Conservation (phyloP, 2,888 invertebrate species). For the Lithosia quadra region DNA sequence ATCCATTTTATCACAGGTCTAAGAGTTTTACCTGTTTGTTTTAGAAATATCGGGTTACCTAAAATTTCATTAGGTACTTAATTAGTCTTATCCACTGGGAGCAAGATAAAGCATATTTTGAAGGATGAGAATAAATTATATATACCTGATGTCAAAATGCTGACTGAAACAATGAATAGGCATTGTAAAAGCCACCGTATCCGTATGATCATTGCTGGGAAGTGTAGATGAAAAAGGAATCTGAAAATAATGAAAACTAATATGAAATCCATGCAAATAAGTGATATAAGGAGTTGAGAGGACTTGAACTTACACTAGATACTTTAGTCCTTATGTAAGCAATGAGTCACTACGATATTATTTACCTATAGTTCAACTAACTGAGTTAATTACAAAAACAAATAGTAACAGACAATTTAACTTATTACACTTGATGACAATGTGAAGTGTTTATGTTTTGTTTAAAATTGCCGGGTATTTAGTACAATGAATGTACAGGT, state of each 20-base stretch:
- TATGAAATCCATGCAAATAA: neutral
- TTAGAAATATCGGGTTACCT: slow-evolving; percentile 84
- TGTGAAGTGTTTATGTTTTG: too few species aligned
- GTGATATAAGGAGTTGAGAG: neutral
- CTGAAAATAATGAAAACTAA: slow-evolving; percentile 66
- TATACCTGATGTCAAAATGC: slow-evolving; percentile 71
- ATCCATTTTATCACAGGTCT: slow-evolving; percentile 82
- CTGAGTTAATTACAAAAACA: neutral
- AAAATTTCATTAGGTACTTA: slow-evolving; percentile 28
- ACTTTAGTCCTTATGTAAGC: too few species aligned
- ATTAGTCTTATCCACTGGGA: neutral
- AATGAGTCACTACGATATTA: neutral
- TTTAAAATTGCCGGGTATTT: neutral
- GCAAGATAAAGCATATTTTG: neutral
- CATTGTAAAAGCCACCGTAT: slow-evolving; percentile 75
- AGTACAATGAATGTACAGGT: neutral
- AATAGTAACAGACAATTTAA: neutral
- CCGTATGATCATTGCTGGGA: slow-evolving; percentile 79
- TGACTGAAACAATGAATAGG: slow-evolving; percentile 55
- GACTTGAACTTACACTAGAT: too few species aligned
- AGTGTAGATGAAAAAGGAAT: slow-evolving; percentile 57
- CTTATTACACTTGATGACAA: too few species aligned
- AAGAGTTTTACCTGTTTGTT: slow-evolving; percentile 66
- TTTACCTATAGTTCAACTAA: neutral
- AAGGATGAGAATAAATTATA: neutral